These are phyloP conservation scores for Macrocentrus cingulum DNA, from an alignment of 1,140 invertebrate genomes.

Conservation along the genomic window DNA sequence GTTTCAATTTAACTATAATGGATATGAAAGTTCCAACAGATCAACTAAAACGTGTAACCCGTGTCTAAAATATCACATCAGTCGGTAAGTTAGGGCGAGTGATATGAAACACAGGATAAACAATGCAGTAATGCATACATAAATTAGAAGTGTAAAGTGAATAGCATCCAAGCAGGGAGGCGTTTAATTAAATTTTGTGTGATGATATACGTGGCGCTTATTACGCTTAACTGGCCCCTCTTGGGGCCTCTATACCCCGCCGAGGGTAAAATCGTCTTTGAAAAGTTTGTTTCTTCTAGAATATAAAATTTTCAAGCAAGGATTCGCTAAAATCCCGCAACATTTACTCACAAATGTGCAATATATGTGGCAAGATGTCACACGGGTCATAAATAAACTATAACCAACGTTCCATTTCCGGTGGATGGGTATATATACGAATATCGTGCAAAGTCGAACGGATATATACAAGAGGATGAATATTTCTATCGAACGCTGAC, in stretches of 20 bases:
- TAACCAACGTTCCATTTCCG: not conserved
- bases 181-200: slow-evolving; percentile 58
- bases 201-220: slow-evolving; percentile 55
- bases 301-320: no score
- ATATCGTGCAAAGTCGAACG: no score
- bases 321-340: no score
- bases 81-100: slow-evolving; percentile 20
- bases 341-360: not conserved
- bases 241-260: no score
- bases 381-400: not conserved
- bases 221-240: slow-evolving; percentile 37
- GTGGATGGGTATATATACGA: not conserved
- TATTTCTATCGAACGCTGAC: slow-evolving; percentile 5
- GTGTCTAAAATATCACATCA: no score
- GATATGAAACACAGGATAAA: slow-evolving; percentile 43
- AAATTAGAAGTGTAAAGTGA: slow-evolving; percentile 54
- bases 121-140: slow-evolving; percentile 53
- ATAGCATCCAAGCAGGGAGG: slow-evolving; percentile 39
- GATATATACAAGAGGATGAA: not conserved
- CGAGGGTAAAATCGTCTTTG: no score
- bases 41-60: no score
- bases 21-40: no score
- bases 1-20: no score
- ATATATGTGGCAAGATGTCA: not conserved
- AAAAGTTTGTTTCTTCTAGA: no score